A percentile compares a stretch with the other conserved stretches of the same genome.
Conservation (phyloP, 2,113 vertebrate species). For the Irena cyanogastra region DNA sequence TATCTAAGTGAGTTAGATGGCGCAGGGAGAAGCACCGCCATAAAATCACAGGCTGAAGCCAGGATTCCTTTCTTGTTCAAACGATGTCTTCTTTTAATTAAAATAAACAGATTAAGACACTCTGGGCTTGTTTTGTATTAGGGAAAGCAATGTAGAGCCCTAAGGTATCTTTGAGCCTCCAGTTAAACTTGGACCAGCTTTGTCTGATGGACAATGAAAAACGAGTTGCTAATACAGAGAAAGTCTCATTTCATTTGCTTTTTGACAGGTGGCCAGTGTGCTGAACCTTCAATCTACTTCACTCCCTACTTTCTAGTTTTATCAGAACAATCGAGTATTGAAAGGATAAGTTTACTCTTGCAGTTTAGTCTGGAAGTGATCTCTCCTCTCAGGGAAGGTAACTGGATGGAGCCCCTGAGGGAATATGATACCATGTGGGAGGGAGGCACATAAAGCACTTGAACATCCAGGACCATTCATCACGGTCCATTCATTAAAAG, state of each 20-base stretch:
- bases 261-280: neutral
- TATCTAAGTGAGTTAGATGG: neutral
- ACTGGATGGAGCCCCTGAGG: neutral
- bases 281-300: neutral
- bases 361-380: neutral
- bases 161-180: neutral
- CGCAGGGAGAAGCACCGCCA: neutral
- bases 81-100: neutral
- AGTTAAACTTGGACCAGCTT: neutral
- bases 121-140: neutral
- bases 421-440: neutral
- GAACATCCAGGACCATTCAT: neutral
- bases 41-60: neutral
- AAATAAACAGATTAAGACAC: neutral
- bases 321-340: neutral
- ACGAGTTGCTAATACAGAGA: neutral
- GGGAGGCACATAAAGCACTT: neutral
- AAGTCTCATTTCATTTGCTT: neutral
- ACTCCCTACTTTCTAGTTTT: neutral
- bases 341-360: neutral
- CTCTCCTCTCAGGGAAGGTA: neutral
- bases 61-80: neutral
- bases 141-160: neutral
- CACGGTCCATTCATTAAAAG: neutral
- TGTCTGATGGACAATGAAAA: neutral